Percentiles rank a stretch among this genome's conserved stretches.
These are phyloP conservation scores for Scelioninae gen. 1 DNA, from an alignment of 2,888 invertebrate species.

Conservation along the genomic window DNA sequence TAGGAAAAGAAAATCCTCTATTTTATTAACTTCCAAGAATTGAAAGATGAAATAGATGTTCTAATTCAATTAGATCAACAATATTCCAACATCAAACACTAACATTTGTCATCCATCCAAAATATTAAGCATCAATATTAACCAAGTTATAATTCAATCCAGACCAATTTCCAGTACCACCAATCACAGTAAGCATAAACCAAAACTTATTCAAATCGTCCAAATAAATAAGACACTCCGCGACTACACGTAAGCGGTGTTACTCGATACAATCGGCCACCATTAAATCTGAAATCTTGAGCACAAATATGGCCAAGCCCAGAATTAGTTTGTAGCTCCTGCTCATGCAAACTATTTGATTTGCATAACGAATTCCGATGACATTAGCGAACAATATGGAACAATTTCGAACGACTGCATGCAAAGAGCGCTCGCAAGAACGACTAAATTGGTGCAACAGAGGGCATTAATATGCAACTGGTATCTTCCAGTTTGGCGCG, in stretches of 20 bases:
- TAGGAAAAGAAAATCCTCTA: too few relatives aligned
- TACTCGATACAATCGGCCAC: constrained; percentile 25
- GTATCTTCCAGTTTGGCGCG: constrained; percentile 64
- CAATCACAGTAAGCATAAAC: too few relatives aligned
- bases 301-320: constrained; percentile 7
- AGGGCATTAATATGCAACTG: constrained; percentile 66
- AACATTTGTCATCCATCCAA: too few relatives aligned
- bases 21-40: too few relatives aligned
- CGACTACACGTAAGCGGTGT: constrained; percentile 18
- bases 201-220: constrained; percentile 14
- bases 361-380: constrained; percentile 63
- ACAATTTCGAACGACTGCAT: constrained; percentile 60
- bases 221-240: constrained; percentile 11
- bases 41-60: too few relatives aligned
- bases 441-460: constrained; percentile 46
- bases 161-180: too few relatives aligned
- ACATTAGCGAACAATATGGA: constrained; percentile 62
- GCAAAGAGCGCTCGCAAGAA: constrained; percentile 33
- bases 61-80: too few relatives aligned
- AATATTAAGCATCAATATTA: too few relatives aligned
- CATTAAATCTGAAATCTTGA: constrained; percentile 50
- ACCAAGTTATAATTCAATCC: too few relatives aligned
- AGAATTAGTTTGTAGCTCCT: constrained; percentile 40
- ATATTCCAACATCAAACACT: background rate
- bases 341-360: constrained; percentile 55